A percentile compares a stretch with the other conserved stretches of the same genome.
phyloP scores from a whole-genome alignment of 2,797 vertebrate species.

The Cirrhinus molitorella region DNA sequence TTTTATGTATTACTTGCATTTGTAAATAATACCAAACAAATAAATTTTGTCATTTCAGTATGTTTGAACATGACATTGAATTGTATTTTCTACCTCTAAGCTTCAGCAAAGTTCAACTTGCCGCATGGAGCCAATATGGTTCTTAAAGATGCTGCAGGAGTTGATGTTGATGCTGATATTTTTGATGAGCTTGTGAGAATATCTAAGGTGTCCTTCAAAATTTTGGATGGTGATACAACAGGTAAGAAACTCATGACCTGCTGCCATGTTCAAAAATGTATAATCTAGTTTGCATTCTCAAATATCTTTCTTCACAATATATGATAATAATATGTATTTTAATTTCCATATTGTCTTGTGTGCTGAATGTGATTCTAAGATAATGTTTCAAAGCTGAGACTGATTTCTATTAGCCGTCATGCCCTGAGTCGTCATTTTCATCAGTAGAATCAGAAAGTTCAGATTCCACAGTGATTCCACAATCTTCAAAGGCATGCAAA shows the following conservation, averaged over 20 bases:
- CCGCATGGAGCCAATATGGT: no score
- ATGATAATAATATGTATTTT: neutral
- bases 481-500: no score
- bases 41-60: no score
- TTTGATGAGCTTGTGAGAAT: constrained; percentile 43
- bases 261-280: constrained; percentile 2
- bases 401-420: neutral
- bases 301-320: neutral
- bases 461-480: neutral
- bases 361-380: neutral
- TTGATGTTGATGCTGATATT: no score
- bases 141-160: no score
- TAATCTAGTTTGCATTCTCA: neutral
- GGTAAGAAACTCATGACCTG: neutral
- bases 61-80: no score
- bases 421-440: neutral
- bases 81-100: no score
- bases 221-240: neutral
- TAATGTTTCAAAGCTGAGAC: neutral
- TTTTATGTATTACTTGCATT: no score
- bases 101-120: no score
- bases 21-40: no score
- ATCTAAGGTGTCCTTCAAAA: constrained; percentile 37
- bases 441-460: neutral
- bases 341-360: neutral